phyloP scores from a whole-genome alignment of 1,140 invertebrate genomes.

The Sinonovacula constricta region DNA sequence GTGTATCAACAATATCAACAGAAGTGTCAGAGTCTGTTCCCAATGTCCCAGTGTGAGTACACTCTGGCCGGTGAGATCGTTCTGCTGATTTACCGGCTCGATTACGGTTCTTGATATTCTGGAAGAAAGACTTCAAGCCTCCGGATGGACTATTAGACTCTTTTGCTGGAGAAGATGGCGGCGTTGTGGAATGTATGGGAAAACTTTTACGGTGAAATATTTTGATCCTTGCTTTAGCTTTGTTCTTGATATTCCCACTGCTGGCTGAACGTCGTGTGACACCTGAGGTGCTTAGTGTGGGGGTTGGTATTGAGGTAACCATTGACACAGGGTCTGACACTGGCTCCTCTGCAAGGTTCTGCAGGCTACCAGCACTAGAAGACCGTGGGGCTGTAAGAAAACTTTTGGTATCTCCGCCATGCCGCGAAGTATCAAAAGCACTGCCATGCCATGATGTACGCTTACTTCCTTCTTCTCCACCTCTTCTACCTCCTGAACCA shows the following conservation, averaged over 20 bases:
- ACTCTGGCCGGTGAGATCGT: background rate
- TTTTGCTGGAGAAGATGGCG: constrained; percentile 30
- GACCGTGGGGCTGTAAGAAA: background rate
- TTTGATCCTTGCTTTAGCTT: constrained; percentile 22
- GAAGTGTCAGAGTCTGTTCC: background rate
- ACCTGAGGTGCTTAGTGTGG: background rate
- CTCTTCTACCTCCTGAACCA: too few species aligned
- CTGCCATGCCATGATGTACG: background rate
- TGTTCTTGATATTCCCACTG: constrained; percentile 26
- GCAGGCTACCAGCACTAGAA: background rate
- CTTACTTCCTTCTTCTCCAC: too few species aligned
- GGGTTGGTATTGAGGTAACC: too few species aligned
- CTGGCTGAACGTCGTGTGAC: constrained; percentile 10
- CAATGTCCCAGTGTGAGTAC: background rate
- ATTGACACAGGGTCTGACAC: background rate
- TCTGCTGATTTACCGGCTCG: background rate
- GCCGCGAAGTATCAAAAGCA: too few species aligned
- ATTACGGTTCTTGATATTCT: constrained; percentile 35
- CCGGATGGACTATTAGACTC: background rate
- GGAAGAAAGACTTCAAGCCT: constrained; percentile 42
- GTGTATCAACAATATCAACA: background rate
- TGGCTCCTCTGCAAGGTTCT: background rate
- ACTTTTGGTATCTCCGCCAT: background rate
- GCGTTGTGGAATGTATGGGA: constrained; percentile 13
- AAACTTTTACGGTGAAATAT: constrained; percentile 41